Evolutionary conservation across 2,113 vertebrate genomes (phyloP).

Genomic region (Salvelinus fontinalis): DNA sequence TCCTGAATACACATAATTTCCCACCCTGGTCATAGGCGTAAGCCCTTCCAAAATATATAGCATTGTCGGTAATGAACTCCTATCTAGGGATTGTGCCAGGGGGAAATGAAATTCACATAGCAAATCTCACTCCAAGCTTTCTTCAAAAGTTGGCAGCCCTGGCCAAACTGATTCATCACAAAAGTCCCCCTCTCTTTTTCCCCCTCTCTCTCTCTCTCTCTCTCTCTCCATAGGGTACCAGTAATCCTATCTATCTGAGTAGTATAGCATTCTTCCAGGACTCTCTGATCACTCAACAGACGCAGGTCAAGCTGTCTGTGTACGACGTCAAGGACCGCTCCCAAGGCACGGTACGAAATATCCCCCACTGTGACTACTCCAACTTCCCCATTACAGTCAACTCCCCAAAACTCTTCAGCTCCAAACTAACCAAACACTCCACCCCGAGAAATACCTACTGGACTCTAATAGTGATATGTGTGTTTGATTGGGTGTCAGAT

Average conservation of each 20-base stretch:
- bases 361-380: background rate
- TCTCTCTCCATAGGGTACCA: conserved; percentile 84
- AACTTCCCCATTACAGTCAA: too few species aligned
- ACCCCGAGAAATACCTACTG: conserved; percentile 91
- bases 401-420: too few species aligned
- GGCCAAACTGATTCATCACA: too few species aligned
- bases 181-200: too few species aligned
- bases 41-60: too few species aligned
- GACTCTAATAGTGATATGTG: conserved; percentile 69
- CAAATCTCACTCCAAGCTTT: too few species aligned
- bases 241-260: conserved; percentile 96
- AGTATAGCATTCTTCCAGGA: conserved; percentile 98
- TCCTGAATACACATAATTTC: too few species aligned
- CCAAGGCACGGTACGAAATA: conserved; percentile 91
- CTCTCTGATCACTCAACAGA: conserved; percentile 96
- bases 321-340: conserved; percentile 98
- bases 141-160: too few species aligned
- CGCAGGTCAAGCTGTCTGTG: conserved; percentile 95
- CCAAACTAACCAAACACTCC: background rate
- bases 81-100: too few species aligned
- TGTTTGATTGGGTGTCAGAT: conserved; percentile 73
- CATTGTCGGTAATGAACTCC: too few species aligned
- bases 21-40: too few species aligned
- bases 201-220: conserved; percentile 1
- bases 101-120: too few species aligned